These are phyloP conservation scores for Upupa epops DNA, from an alignment of 2,113 vertebrate species.

Conservation along the genomic window DNA sequence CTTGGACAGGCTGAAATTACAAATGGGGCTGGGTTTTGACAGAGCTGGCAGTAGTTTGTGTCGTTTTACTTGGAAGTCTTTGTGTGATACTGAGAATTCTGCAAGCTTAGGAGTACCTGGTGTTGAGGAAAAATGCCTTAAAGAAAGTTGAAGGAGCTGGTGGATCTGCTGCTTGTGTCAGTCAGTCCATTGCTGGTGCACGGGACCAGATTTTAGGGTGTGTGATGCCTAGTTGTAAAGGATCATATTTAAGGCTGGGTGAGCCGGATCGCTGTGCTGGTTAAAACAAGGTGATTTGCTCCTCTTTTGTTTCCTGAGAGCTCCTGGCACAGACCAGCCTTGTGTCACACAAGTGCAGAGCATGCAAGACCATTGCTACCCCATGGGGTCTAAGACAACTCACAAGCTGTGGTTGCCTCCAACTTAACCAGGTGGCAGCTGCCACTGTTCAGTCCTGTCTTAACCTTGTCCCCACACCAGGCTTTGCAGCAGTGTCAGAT, in stretches of 20 bases:
- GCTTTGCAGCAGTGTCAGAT: not conserved
- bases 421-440: not conserved
- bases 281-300: not conserved
- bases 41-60: not conserved
- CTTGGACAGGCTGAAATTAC: not conserved
- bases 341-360: fast-evolving
- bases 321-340: not conserved
- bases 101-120: not conserved
- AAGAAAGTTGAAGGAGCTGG: not conserved
- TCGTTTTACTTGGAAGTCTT: not conserved
- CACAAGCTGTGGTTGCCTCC: not conserved
- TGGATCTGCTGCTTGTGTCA: not conserved
- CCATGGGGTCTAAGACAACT: not conserved
- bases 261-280: not conserved
- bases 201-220: not conserved
- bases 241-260: fast-evolving
- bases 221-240: not conserved
- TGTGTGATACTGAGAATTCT: not conserved
- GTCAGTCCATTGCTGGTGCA: not conserved
- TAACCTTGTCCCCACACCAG: not conserved
- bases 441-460: not conserved
- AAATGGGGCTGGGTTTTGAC: not conserved
- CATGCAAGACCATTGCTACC: not conserved
- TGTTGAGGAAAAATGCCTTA: not conserved
- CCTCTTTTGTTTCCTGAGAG: not conserved